Conservation (phyloP, 2,113 vertebrate genomes). For the Boleophthalmus pectinirostris region DNA sequence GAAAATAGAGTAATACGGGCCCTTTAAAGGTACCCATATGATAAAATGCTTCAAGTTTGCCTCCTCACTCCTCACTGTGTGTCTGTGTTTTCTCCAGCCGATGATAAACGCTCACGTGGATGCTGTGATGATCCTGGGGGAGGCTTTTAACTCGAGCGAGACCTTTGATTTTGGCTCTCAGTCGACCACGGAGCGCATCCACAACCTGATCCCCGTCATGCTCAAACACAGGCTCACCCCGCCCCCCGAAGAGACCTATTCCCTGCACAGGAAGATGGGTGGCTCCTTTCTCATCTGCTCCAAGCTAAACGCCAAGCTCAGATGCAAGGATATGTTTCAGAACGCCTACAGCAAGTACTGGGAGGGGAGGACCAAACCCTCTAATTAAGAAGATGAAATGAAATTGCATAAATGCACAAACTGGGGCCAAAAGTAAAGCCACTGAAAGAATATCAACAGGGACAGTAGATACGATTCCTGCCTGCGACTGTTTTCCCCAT, state of each 20-base stretch:
- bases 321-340: conserved; percentile 91
- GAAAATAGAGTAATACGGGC: too few species aligned
- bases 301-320: conserved; percentile 86
- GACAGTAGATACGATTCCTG: conserved; percentile 3
- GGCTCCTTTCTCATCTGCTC: conserved; percentile 99
- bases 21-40: too few species aligned
- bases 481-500: background rate
- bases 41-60: background rate
- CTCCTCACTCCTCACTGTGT: background rate
- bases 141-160: conserved; percentile 86
- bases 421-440: conserved; percentile 39
- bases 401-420: conserved; percentile 10
- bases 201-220: conserved; percentile 94
- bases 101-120: conserved; percentile 94
- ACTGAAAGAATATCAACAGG: background rate
- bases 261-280: conserved; percentile 96
- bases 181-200: conserved; percentile 94
- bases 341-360: conserved; percentile 85
- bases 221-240: conserved; percentile 91
- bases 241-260: conserved; percentile 95
- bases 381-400: conserved; percentile 30
- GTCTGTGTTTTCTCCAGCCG: conserved; percentile 68
- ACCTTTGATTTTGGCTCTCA: conserved; percentile 89
- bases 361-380: conserved; percentile 64
- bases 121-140: conserved; percentile 95